phyloP scores from a whole-genome alignment of 2,797 vertebrate species.

The Phyllotis vaccarum region DNA sequence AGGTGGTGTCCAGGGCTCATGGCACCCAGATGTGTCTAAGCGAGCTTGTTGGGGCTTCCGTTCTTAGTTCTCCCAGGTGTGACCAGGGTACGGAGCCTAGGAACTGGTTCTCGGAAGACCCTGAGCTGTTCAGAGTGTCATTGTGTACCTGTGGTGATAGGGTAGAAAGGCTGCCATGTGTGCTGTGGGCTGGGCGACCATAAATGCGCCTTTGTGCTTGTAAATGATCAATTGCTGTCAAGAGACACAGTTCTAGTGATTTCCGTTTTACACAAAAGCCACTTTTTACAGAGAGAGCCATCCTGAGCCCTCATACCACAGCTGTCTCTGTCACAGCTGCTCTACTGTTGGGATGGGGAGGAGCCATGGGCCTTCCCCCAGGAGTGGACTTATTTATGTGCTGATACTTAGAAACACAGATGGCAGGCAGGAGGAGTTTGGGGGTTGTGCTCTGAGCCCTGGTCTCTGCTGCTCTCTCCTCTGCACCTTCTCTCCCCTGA shows the following conservation, averaged over 20 bases:
- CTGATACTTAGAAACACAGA: neutral
- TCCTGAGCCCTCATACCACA: too few relatives aligned
- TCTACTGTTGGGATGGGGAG: neutral
- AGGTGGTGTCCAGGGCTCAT: neutral
- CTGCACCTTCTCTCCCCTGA: neutral
- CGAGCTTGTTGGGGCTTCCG: neutral
- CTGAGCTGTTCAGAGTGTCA: neutral
- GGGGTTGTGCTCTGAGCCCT: neutral
- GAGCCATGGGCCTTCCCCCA: rapidly evolving
- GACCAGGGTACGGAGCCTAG: neutral
- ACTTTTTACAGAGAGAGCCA: neutral
- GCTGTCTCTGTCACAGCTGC: too few relatives aligned
- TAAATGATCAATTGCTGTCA: neutral
- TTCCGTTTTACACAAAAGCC: neutral
- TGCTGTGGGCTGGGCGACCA: rapidly evolving
- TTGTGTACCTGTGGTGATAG: neutral
- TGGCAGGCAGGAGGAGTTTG: neutral
- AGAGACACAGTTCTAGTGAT: neutral
- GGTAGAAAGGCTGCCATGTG: neutral
- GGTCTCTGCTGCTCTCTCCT: neutral
- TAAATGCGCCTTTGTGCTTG: neutral
- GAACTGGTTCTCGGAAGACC: neutral
- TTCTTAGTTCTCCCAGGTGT: neutral
- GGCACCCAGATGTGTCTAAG: neutral
- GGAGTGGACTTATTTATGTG: neutral